Conservation (phyloP, 2,113 vertebrate species). For the Nanorana parkeri region DNA sequence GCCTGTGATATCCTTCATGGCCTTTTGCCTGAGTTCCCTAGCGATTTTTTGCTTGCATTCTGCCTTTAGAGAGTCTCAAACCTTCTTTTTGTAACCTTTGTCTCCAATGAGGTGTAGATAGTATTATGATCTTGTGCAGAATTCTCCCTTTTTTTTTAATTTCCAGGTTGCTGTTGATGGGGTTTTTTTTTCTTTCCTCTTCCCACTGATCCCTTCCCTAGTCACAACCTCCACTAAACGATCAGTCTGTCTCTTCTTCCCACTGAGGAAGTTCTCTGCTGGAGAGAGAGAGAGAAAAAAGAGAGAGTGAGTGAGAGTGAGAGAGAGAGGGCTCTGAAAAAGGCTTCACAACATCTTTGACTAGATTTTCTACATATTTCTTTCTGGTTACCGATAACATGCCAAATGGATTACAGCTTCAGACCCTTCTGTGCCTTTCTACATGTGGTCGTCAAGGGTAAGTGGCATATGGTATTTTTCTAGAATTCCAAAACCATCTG, state of each 20-base stretch:
- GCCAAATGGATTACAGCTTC: constrained; percentile 72
- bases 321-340: constrained; percentile 26
- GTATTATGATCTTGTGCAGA: constrained; percentile 58
- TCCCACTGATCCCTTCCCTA: constrained; percentile 54
- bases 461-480: constrained; percentile 8
- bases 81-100: constrained; percentile 86
- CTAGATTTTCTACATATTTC: constrained; percentile 5
- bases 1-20: constrained; percentile 94
- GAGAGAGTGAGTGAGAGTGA: not conserved
- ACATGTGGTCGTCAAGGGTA: constrained; percentile 38
- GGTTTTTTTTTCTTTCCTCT: constrained; percentile 31
- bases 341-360: constrained; percentile 11
- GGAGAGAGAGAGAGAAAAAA: constrained; percentile 20
- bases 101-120: constrained; percentile 77
- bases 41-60: constrained; percentile 91
- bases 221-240: constrained; percentile 56
- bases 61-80: constrained; percentile 85
- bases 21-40: constrained; percentile 93
- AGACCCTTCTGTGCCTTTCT: constrained; percentile 42
- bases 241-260: constrained; percentile 40
- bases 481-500: constrained; percentile 6
- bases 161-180: constrained; percentile 37
- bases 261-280: constrained; percentile 20
- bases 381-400: constrained; percentile 58
- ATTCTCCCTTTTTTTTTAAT: not conserved